Conservation (phyloP, 2,113 vertebrate species). For the Equus quagga region DNA sequence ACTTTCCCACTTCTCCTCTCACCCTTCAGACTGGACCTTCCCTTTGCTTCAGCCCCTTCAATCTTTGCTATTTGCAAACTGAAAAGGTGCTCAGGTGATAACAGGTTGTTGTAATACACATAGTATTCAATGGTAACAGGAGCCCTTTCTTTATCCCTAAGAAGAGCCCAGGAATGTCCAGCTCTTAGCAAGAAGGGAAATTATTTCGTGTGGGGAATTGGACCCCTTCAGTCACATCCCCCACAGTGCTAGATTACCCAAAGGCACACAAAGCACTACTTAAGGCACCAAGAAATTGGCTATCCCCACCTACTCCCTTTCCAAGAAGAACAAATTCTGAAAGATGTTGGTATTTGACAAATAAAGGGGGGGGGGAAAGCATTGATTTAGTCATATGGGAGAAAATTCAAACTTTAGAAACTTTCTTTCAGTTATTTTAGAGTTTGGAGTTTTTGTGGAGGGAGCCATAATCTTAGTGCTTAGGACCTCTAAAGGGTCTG, state of each 20-base stretch:
- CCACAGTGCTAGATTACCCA: not conserved
- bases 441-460: not conserved
- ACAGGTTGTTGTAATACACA: not conserved
- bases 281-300: not conserved
- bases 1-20: not conserved
- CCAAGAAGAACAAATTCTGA: slow-evolving; percentile 11
- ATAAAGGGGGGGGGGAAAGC: not conserved
- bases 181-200: not conserved
- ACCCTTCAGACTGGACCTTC: not conserved
- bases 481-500: not conserved
- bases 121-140: slow-evolving; percentile 4
- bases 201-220: not conserved
- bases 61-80: not conserved
- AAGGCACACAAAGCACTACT: not conserved
- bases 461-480: slow-evolving; percentile 2
- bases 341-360: slow-evolving; percentile 14
- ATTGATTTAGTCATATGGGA: not conserved
- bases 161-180: not conserved
- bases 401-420: slow-evolving; percentile 44
- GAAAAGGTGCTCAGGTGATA: not conserved
- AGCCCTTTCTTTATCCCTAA: not conserved
- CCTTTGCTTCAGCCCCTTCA: not conserved
- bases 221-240: not conserved
- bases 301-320: not conserved
- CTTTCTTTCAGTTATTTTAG: slow-evolving; percentile 21